Base-by-base conservation (phyloP, 92 coral and sea anemone genomes). In the Galaxea fascicularis region DNA sequence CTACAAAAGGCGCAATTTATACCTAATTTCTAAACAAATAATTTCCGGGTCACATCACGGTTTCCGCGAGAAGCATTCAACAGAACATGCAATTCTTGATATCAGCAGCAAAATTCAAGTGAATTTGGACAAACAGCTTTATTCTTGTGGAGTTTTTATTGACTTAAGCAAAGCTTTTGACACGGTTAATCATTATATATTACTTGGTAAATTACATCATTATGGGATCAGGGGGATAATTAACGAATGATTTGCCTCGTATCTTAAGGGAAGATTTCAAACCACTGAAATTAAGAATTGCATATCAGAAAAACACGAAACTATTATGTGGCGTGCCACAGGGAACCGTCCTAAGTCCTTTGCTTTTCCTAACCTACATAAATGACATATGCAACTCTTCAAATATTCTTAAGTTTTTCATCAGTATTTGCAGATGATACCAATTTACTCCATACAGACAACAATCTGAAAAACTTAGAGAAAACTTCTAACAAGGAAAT, bases 371-470 rank as follows among this genome's bases (percentile, higher is more conserved):
- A 45, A 25, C 85, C 21, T 89, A 89, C 56, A 63, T 79, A 13
- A 85, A 85, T 73, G 90, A 89, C 56, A 74, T 89, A 59, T 66
- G 65, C 53, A 70, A 77, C 65, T 78, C 81, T 47, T 76, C 89
- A 13, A 30, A 58, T 8, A 67, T 4, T 15, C 62, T 89, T 21
- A 46, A 78, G 0, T 77, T 89, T 69, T 84, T 64, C 41, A n/a
- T n/a, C n/a, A n/a, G 16, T 90, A 1, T 86, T 90, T 86, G 89
- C 92, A 59, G 92, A 85, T 54, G 93, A 89, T 68, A 82, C 93
- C 54, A 85, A 78, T 64, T 44, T 89, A 51, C 83, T 89, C 9
- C 79, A 39, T 65, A 58, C 90, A 18, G 82, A 89, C 60, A 89
- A 89, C 54, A 89, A 52, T 65, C 18, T 88, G 0, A 76, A 71